These are phyloP conservation scores for Martes martes DNA, from an alignment of 2,113 vertebrate genomes.

Conservation along the genomic window DNA sequence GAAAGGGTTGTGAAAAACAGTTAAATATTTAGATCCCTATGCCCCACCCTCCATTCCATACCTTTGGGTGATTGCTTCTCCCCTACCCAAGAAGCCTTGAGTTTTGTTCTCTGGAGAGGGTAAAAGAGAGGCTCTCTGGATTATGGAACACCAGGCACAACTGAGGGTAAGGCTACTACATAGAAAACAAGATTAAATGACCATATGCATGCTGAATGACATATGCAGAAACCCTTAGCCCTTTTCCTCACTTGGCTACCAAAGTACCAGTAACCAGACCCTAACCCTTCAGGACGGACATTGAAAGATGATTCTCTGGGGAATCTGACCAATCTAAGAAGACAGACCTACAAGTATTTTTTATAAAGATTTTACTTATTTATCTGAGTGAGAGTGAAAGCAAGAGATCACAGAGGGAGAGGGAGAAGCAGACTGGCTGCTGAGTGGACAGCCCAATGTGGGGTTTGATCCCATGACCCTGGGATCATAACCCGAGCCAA, in stretches of 20 bases:
- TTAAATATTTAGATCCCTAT: not conserved
- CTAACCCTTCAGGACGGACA: not conserved
- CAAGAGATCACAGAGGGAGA: no score
- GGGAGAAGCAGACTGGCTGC: no score
- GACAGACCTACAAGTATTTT: not conserved
- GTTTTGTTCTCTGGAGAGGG: not conserved
- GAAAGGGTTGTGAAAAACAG: constrained; percentile 14
- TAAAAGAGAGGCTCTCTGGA: not conserved
- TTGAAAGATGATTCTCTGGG: not conserved
- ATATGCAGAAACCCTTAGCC: not conserved
- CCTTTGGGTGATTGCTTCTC: not conserved
- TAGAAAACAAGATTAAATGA: not conserved
- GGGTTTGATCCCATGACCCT: no score
- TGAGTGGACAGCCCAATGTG: no score
- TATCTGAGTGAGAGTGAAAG: no score
- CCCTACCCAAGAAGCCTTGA: not conserved
- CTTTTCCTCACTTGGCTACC: not conserved
- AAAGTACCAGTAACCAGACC: not conserved
- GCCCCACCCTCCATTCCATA: not conserved
- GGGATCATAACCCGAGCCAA: no score
- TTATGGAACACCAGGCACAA: not conserved
- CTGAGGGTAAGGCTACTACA: not conserved
- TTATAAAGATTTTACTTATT: no score
- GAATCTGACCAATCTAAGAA: constrained; percentile 3
- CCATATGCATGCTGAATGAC: not conserved